Percentiles rank a stretch among this genome's conserved stretches.
Conservation (phyloP, 92 coral and sea anemone species). For the Zoanthus solanderi region DNA sequence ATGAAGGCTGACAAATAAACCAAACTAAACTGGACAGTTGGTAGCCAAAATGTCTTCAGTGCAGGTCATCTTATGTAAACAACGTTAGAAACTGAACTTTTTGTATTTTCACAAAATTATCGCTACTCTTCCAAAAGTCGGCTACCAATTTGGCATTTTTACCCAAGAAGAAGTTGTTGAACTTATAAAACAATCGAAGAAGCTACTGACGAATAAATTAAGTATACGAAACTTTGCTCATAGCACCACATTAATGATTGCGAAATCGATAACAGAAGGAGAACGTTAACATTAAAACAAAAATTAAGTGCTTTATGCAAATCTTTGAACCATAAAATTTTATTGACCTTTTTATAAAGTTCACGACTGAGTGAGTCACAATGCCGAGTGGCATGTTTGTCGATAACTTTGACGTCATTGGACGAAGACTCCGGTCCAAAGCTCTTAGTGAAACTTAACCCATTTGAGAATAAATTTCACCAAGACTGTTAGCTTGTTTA, state of each 20-base stretch:
- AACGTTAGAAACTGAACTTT: too few relatives aligned
- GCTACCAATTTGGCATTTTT: neutral
- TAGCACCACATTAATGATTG: neutral
- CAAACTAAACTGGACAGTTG: too few relatives aligned
- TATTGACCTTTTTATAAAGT: neutral
- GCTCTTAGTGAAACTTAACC: conserved; percentile 55
- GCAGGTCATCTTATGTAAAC: too few relatives aligned
- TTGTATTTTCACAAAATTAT: neutral
- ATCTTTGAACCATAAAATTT: neutral
- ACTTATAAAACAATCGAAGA: neutral
- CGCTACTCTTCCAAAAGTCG: neutral
- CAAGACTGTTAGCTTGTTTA: conserved; percentile 59
- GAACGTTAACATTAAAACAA: neutral
- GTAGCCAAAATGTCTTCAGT: too few relatives aligned
- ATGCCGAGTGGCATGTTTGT: neutral
- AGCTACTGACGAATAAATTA: neutral
- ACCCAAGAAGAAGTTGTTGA: neutral
- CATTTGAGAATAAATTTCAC: conserved; percentile 46
- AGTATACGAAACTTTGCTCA: neutral
- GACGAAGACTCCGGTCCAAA: neutral
- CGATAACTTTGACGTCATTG: conserved; percentile 32
- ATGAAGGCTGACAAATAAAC: too few relatives aligned
- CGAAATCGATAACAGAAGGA: neutral
- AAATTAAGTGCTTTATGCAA: neutral
- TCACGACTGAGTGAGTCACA: conserved; percentile 15